Base-by-base conservation (phyloP, 2,888 invertebrate species). In the Leucoma salicis region DNA sequence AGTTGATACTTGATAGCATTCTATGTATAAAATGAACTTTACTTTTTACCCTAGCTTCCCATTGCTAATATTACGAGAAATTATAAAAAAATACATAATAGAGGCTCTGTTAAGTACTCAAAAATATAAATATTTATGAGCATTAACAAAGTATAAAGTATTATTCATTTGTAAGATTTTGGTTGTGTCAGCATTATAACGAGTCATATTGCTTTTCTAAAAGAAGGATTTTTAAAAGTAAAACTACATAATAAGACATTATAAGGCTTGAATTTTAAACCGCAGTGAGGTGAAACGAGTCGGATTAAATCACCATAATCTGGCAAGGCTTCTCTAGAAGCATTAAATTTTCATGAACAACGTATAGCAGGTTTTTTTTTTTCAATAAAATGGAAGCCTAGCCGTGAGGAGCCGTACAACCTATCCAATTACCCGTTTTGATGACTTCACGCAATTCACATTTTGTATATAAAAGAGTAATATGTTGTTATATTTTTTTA, bases 291-390 rank as follows among this genome's bases (percentile, higher is more conserved):
- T 42, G 31, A 38, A 52, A 29, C 56, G 49, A 61, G 60, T 63
- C 64, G 65, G 70, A 75, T 75, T 76, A 76, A 67, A 67, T 65
- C 58, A 63, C 62, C 68, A 64, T 70, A 74, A 75, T 74, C 72
- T 75, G 66, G 29, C 61, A 74, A 70, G 78, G 80, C 79, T 84
- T 82, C 82, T 78, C 69, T 56, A 58, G 63, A 65, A 68, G 72
- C 72, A 70, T 77, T 74, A 77, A 66, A 69, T 68, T 76, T 79
- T 76, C 68, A 74, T 63, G 65, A 57, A 50, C 58, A 57, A 67
- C 64, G 69, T 42, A 57, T 63, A 54, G 62, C 49, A 47, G 54
- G 37, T 42, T 43, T 66, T 42, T 43, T 66, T 70, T 70, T 82
- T 78, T 74, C 63, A 70, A 72, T 74, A 69, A 73, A 59, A 60